Base-by-base conservation (phyloP, 2,113 vertebrate species). In the Panurus biarmicus region DNA sequence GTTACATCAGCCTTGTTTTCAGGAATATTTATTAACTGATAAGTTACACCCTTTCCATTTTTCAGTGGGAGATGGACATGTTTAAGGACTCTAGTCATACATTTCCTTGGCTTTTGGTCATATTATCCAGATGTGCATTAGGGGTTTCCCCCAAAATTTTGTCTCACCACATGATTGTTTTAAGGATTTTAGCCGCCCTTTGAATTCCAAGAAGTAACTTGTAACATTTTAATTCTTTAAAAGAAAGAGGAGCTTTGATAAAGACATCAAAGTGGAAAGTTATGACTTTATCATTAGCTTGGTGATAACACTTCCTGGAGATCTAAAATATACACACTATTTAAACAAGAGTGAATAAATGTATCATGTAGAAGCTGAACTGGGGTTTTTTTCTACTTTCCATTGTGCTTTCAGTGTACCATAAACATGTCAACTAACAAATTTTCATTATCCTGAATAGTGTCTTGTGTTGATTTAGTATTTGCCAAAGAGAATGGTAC, bases 131-230 rank as follows among this genome's bases (percentile, higher is more conserved):
- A 3, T 17, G 6, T 42, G 8, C 23, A 7, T 91, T 29, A 7
- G 3, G 3, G 1, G 0, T 31, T 77, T 28, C 5, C 4, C 12
- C 14, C 25, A 51, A 11, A 44, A 36, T 44, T 79, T 90, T 60
- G 2, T 35, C 4, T 53, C 50, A 36, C 17, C 60, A 28, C 19
- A n/a, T 66, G 47, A 50, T 77, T 73, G 16, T 79, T 61, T 13
- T 40, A 57, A 53, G 25, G 53, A 65, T 36, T 50, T 85, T 28
- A 85, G 18, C 35, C 15, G 58, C 7, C 2, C 31, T 84, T 26
- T 56, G 20, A 94, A 66, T 73, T 18, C 79, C 72, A 80, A 74
- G 48, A 97, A 92, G 33, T 87, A 48, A 50, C 19, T n/a, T 36
- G 10, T 53, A 78, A 19, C 3, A n/a, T 90, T 81, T 93, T 61